Conservation (phyloP, 1,140 invertebrate genomes). For the Drosophila nasuta region DNA sequence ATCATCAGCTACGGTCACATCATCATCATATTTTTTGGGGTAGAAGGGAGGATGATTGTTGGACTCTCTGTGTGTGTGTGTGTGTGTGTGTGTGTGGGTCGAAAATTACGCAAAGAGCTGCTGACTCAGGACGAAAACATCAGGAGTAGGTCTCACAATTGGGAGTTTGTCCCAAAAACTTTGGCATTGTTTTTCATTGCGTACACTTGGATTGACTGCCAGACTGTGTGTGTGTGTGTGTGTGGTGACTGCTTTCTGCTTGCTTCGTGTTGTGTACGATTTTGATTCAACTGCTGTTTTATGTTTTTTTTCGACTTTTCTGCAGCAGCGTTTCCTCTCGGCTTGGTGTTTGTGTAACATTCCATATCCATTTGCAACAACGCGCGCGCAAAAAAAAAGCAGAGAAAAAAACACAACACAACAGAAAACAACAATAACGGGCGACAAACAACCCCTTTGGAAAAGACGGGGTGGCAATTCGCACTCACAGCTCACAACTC, state of each 20-base stretch:
- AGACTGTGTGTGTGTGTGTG: conserved; percentile 17
- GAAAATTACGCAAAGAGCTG: conserved; percentile 42
- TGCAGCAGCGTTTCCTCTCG: conserved; percentile 44
- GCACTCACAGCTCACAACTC: conserved; percentile 13
- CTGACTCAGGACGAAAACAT: conserved; percentile 25
- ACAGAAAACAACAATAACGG: conserved; percentile 27
- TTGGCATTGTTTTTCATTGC: conserved; percentile 32
- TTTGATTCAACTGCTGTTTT: conserved; percentile 36
- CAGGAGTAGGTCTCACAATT: conserved; percentile 5
- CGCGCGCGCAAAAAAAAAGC: conserved; percentile 40
- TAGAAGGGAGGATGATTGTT: too few species aligned
- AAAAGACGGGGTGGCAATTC: conserved; percentile 47
- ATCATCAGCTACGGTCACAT: conserved; percentile 20
- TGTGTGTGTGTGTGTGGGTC: neutral
- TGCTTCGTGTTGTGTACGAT: conserved; percentile 36
- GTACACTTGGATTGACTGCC: conserved; percentile 9
- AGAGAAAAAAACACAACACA: conserved; percentile 20
- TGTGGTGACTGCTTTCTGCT: conserved; percentile 41
- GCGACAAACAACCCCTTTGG: conserved; percentile 69
- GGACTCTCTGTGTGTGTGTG: neutral
- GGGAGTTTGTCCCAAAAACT: conserved; percentile 28
- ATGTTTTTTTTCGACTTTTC: conserved; percentile 48
- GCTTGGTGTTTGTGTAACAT: conserved; percentile 77
- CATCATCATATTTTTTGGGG: conserved; percentile 3
- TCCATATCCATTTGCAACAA: conserved; percentile 78